Evolutionary conservation across 2,888 invertebrate species (phyloP).

Genomic region (Cantharis flavilabris): DNA sequence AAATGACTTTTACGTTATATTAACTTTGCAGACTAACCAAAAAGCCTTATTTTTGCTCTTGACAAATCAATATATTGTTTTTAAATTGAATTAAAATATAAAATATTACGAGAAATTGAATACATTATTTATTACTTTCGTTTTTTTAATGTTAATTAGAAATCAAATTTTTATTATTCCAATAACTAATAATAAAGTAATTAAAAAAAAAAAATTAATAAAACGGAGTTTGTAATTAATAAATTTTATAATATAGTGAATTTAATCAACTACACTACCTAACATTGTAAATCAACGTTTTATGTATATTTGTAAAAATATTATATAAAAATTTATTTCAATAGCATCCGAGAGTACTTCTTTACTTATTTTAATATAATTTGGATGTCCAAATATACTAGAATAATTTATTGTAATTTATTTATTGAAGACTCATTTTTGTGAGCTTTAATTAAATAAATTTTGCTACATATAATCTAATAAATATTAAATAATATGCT

Average conservation of each 20-base stretch:
- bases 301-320: too few species aligned
- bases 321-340: neutral
- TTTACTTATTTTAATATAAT: too few species aligned
- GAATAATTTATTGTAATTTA: neutral
- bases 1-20: too few species aligned
- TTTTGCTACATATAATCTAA: too few species aligned
- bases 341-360: neutral
- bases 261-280: too few species aligned
- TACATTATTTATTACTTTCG: too few species aligned
- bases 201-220: neutral
- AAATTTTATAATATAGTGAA: neutral
- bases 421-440: neutral
- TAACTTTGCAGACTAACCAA: too few species aligned
- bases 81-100: too few species aligned
- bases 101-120: too few species aligned
- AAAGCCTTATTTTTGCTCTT: too few species aligned
- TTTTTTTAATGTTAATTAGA: neutral
- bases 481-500: neutral
- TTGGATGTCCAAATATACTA: too few species aligned
- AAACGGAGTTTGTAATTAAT: neutral
- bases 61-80: neutral
- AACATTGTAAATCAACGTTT: neutral
- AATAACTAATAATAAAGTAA: neutral
- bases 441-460: neutral
- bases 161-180: neutral